These are phyloP conservation scores for Bettongia penicillata DNA, from an alignment of 2,113 vertebrate genomes.

Conservation along the genomic window DNA sequence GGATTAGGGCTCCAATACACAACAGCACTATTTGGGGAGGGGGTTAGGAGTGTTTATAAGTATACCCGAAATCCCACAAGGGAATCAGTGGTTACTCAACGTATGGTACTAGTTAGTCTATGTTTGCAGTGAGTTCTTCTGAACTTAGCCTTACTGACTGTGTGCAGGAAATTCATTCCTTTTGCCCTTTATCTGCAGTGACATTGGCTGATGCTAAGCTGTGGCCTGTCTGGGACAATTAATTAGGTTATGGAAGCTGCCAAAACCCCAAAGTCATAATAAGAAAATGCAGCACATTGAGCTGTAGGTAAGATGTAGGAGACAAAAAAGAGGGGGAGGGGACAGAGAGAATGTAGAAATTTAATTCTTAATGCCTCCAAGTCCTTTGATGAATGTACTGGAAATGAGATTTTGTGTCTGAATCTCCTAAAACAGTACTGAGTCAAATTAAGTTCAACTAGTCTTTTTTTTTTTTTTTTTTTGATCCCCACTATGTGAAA, in stretches of 20 bases:
- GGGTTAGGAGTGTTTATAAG: not conserved
- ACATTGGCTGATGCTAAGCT: conserved; percentile 72
- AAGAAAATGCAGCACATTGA: conserved; percentile 54
- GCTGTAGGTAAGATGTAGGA: conserved; percentile 62
- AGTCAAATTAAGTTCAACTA: not conserved
- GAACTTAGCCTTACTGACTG: not conserved
- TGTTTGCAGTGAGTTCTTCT: conserved; percentile 8
- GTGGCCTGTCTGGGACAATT: conserved; percentile 68
- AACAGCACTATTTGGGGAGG: not conserved
- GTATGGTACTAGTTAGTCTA: not conserved
- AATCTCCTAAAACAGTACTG: not conserved
- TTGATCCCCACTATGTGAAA: not conserved
- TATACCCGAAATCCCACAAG: not conserved
- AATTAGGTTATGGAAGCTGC: conserved; percentile 74
- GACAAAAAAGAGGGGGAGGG: conserved; percentile 6
- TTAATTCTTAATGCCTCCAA: not conserved
- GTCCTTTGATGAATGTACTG: not conserved
- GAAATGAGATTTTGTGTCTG: not conserved
- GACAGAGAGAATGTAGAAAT: not conserved
- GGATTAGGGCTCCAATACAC: not conserved
- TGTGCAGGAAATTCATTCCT: conserved; percentile 49
- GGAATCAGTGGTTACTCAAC: not conserved
- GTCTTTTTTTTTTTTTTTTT: not conserved
- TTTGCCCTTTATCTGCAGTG: conserved; percentile 68
- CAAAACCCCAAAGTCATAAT: conserved; percentile 70